Percentiles rank a stretch among this genome's conserved stretches.
These are phyloP conservation scores for Hippolais icterina DNA, from an alignment of 2,113 vertebrate genomes.

Conservation along the genomic window DNA sequence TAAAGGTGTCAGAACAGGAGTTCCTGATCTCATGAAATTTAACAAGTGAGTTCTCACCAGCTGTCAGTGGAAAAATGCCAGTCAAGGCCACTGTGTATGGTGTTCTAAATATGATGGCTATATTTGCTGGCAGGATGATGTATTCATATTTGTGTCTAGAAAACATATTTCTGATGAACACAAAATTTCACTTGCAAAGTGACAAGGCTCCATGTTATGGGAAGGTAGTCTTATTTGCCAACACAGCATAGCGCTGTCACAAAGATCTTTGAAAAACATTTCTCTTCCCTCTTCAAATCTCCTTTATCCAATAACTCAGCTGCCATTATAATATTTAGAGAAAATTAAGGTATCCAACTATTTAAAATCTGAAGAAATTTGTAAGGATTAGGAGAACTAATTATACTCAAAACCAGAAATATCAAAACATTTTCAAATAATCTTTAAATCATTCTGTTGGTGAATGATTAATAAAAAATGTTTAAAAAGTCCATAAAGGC, in stretches of 20 bases:
- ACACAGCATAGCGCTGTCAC: background rate
- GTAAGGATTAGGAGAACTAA: background rate
- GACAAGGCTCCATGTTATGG: background rate
- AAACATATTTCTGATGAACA: background rate
- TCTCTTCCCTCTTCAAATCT: background rate
- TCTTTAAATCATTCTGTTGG: background rate
- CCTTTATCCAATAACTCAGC: background rate
- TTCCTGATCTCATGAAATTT: background rate
- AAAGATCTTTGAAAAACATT: background rate
- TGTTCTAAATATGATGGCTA: background rate
- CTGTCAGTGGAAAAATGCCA: background rate
- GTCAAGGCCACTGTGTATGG: background rate
- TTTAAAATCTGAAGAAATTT: background rate
- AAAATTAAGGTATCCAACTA: background rate
- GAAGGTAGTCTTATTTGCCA: background rate
- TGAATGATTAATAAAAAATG: background rate
- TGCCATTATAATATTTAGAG: background rate
- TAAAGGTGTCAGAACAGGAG: background rate
- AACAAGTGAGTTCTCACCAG: background rate
- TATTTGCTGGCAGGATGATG: background rate
- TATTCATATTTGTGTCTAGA: background rate
- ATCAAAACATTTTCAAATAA: background rate
- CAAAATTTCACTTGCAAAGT: background rate
- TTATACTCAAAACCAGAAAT: background rate
- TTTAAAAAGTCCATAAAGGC: background rate